Percentiles rank a stretch among this genome's conserved stretches.
Conservation (phyloP, 2,888 invertebrate genomes). For the Cataglyphis livida region DNA sequence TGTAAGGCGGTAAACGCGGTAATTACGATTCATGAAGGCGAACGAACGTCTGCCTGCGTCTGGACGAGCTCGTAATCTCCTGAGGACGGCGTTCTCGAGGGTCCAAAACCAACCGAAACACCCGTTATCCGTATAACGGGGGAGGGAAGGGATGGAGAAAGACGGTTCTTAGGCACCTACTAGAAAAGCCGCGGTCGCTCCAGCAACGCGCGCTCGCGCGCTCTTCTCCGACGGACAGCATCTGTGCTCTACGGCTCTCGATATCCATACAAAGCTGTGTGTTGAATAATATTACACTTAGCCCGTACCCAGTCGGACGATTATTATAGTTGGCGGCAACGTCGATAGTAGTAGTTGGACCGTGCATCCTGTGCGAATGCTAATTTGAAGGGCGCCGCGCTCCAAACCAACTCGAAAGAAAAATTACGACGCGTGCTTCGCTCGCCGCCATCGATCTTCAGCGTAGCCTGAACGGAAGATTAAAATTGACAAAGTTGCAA, state of each 20-base stretch:
- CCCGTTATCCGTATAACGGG: slow-evolving; percentile 70
- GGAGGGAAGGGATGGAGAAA: slow-evolving; percentile 36
- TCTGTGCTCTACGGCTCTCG: slow-evolving; percentile 83
- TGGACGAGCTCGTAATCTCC: slow-evolving; percentile 64
- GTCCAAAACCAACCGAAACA: slow-evolving; percentile 66
- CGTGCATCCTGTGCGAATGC: slow-evolving; percentile 86
- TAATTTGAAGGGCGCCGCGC: slow-evolving; percentile 75
- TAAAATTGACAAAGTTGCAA: slow-evolving; percentile 16
- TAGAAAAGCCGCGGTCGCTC: slow-evolving; percentile 70
- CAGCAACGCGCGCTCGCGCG: slow-evolving; percentile 19
- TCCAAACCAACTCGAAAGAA: slow-evolving; percentile 37
- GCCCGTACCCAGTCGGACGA: slow-evolving; percentile 82
- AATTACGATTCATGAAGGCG: slow-evolving; percentile 82
- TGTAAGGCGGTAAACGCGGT: slow-evolving; percentile 73
- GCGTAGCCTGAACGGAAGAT: slow-evolving; percentile 27
- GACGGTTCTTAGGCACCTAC: slow-evolving; percentile 82
- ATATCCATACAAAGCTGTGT: slow-evolving; percentile 85
- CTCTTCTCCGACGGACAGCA: slow-evolving; percentile 81
- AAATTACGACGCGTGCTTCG: slow-evolving; percentile 38
- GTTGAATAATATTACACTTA: slow-evolving; percentile 86
- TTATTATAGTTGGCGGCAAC: slow-evolving; percentile 85
- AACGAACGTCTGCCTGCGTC: slow-evolving; percentile 56
- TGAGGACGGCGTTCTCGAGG: slow-evolving; percentile 60
- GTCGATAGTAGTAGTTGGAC: slow-evolving; percentile 86
- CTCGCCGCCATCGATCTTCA: slow-evolving; percentile 34